Evolutionary conservation across 2,113 vertebrate species (phyloP), one percentile per base, ranked within the genome.

Genomic region (Neotragus pygmaeus): DNA sequence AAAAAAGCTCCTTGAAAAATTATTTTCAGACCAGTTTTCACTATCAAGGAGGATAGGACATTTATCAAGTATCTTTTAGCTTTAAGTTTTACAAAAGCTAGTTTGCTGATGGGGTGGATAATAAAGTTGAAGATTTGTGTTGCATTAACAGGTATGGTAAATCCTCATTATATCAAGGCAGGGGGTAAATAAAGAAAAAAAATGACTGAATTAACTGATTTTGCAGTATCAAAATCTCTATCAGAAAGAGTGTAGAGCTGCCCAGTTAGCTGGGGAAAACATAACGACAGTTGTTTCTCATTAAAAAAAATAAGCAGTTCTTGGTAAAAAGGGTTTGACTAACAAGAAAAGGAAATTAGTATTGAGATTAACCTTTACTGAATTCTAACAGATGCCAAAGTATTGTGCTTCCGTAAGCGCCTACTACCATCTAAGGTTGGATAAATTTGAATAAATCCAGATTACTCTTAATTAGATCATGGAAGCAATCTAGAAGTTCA

Each of bases 51-150:
- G 86, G 95, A 97, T 2, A 36, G 86, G 53, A 91, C 93, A 96
- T 98, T 96, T 90, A 87, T 97, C 94, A 98, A 98, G 91, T 90
- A 98, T 97, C 94, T 96, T 97, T 96, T 95, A 97, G 88, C 92
- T 96, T 97, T 89, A 96, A 98, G 96, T 97, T 97, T 96, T 97
- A 97, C 94, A 96, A 97, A 96, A 90, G 62, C 94, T 96, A 96
- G 92, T 92, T 96, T 93, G 94, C 92, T 97, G 92, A 97, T 95
- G 51, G 94, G 70, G 17, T 94, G 43, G 91, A 94, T 98, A 96
- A 98, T 98, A 98, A 96, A 98, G 95, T 23, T 90, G 89, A 96
- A 97, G 94, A 93, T 94, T 95, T 97, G 96, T 93, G 75, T 88
- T 96, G 28, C 66, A 96, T 97, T 95, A 96, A 96, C 82, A 57